These are phyloP conservation scores for Cremastinae sp. DNA, from an alignment of 2,888 invertebrate species.

Conservation along the genomic window DNA sequence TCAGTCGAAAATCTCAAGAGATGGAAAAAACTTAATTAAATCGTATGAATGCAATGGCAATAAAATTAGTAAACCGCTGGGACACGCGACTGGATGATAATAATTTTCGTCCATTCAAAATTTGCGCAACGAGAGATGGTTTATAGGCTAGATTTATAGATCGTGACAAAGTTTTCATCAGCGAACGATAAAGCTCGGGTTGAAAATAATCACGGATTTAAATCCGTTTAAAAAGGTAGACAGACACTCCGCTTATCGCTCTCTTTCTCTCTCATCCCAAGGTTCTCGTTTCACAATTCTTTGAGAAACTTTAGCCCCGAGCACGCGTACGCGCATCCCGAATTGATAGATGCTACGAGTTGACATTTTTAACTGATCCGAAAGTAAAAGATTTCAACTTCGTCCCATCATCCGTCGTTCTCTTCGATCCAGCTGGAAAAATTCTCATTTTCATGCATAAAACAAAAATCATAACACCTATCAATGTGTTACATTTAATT, in stretches of 20 bases:
- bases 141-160: slow-evolving; percentile 25
- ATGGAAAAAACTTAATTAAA: no score
- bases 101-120: background rate
- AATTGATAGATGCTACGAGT: slow-evolving; percentile 40
- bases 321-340: slow-evolving; percentile 40
- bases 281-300: slow-evolving; percentile 59
- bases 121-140: slow-evolving; percentile 4
- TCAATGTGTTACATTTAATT: slow-evolving; percentile 11
- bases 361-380: slow-evolving; percentile 58
- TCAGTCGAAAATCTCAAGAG: no score
- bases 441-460: slow-evolving; percentile 33
- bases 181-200: background rate
- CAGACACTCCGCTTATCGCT: background rate
- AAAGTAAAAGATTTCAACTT: slow-evolving; percentile 55
- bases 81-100: background rate
- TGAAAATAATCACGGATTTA: background rate
- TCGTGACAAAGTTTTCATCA: slow-evolving; percentile 1
- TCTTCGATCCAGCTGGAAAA: slow-evolving; percentile 9
- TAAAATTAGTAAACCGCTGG: no score
- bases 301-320: slow-evolving; percentile 58
- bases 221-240: background rate
- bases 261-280: slow-evolving; percentile 47
- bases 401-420: slow-evolving; percentile 33
- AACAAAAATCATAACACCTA: background rate
- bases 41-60: no score